Percentiles rank a stretch among this genome's conserved stretches.
phyloP scores from a whole-genome alignment of 2,113 vertebrate species.

The Atlantisia rogersi region DNA sequence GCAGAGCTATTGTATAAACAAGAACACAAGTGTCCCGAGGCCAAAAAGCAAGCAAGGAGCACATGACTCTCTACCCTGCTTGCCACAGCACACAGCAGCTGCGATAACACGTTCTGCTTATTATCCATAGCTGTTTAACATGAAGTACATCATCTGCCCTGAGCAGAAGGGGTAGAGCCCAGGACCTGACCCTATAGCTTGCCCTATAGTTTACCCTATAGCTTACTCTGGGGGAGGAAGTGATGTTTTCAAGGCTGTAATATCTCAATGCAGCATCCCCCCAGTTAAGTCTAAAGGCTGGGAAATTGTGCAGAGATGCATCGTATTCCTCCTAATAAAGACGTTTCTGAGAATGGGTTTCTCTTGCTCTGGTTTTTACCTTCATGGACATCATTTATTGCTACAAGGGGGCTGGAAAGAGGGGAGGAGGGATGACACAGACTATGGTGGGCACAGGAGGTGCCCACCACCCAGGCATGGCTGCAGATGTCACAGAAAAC shows the following conservation, averaged over 20 bases:
- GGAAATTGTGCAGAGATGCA: background rate
- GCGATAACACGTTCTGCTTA: constrained; percentile 11
- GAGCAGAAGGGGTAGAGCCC: background rate
- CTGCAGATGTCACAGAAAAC: background rate
- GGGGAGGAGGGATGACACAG: background rate
- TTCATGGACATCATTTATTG: background rate
- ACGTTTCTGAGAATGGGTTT: background rate
- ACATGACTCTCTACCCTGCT: background rate
- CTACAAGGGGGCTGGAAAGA: background rate
- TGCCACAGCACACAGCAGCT: constrained; percentile 20
- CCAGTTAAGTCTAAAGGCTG: background rate
- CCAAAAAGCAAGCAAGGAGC: constrained; percentile 51
- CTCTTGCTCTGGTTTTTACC: background rate
- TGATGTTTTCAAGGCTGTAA: background rate
- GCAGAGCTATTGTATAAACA: constrained; percentile 64
- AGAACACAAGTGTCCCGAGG: constrained; percentile 64
- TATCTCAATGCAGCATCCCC: background rate
- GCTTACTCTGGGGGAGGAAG: background rate
- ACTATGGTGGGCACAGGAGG: background rate
- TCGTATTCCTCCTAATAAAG: background rate
- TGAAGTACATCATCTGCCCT: background rate
- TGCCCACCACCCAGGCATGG: background rate
- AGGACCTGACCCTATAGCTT: background rate
- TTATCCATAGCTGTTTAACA: constrained; percentile 13
- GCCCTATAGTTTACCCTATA: background rate